Percentiles rank a stretch among this genome's conserved stretches.
phyloP scores from a whole-genome alignment of 2,888 invertebrate genomes.

The Cataglyphis rosenhaueri region DNA sequence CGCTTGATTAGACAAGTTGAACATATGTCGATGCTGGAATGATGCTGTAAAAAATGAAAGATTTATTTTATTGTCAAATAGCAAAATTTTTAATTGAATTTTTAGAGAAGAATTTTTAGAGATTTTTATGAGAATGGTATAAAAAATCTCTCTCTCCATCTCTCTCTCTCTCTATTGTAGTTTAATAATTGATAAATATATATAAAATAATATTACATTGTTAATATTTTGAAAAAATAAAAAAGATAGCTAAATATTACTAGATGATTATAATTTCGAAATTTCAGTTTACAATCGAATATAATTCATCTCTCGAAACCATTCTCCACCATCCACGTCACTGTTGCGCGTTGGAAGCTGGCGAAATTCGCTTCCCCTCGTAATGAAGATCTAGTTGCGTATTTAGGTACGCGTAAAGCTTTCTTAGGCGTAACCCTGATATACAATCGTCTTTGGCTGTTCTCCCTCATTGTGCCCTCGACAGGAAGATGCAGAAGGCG shows the following conservation, averaged over 20 bases:
- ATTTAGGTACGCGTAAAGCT: conserved; percentile 78
- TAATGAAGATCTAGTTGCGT: conserved; percentile 78
- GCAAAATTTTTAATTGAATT: conserved; percentile 15
- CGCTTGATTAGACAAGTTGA: conserved; percentile 79
- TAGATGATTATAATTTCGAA: not conserved
- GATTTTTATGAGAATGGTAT: not conserved
- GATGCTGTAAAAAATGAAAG: conserved; percentile 56
- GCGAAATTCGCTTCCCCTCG: conserved; percentile 65
- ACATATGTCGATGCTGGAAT: conserved; percentile 58
- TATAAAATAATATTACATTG: not conserved
- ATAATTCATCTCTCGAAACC: conserved; percentile 69
- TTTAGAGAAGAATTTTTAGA: not conserved
- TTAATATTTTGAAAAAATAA: not conserved
- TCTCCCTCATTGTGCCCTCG: conserved; percentile 39
- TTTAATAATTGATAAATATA: not conserved
- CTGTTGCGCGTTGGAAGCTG: conserved; percentile 42
- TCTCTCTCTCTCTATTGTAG: not conserved
- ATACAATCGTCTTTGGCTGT: conserved; percentile 61
- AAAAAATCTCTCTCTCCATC: not conserved
- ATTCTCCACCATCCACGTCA: conserved; percentile 73
- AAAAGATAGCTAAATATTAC: not conserved
- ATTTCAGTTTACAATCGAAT: conserved; percentile 72
- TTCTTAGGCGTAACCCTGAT: conserved; percentile 74
- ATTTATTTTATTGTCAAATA: conserved; percentile 24
- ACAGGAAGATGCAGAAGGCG: not conserved